Evolutionary conservation across 2,797 vertebrate genomes (phyloP).

Genomic region (Phataginus tetradactyla): DNA sequence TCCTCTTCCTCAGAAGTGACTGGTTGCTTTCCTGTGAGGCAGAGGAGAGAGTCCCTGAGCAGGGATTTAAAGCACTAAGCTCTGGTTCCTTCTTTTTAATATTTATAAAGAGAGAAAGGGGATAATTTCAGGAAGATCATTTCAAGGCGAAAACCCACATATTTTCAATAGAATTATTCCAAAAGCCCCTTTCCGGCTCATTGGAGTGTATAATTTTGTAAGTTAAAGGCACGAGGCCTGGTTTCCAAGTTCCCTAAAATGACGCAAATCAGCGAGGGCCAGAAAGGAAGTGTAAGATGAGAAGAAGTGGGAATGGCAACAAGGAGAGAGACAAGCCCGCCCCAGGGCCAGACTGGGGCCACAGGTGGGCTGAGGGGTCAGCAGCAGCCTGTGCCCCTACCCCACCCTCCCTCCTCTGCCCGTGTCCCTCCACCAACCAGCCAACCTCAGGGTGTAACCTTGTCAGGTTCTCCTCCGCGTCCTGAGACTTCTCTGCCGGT

Average conservation of each 20-base stretch:
- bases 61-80: slow-evolving; percentile 78
- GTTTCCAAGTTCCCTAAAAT: slow-evolving; percentile 78
- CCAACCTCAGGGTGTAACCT: not conserved
- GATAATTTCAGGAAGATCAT: slow-evolving; percentile 81
- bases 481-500: not conserved
- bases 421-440: not conserved
- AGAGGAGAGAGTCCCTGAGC: slow-evolving; percentile 72
- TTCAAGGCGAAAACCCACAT: slow-evolving; percentile 81
- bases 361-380: fast-evolving
- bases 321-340: not conserved
- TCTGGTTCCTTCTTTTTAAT: slow-evolving; percentile 80
- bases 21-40: slow-evolving; percentile 70
- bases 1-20: slow-evolving; percentile 52
- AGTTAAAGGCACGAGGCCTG: slow-evolving; percentile 73
- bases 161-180: slow-evolving; percentile 82
- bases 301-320: not conserved
- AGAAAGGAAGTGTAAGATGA: slow-evolving; percentile 61
- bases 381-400: not conserved
- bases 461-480: fast-evolving
- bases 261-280: slow-evolving; percentile 55
- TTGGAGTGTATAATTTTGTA: slow-evolving; percentile 79
- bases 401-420: not conserved
- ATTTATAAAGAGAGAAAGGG: slow-evolving; percentile 81
- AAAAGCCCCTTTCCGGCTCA: slow-evolving; percentile 78
- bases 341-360: too few relatives aligned